Conservation (phyloP, 2,113 vertebrate species). For the Neoarius graeffei region DNA sequence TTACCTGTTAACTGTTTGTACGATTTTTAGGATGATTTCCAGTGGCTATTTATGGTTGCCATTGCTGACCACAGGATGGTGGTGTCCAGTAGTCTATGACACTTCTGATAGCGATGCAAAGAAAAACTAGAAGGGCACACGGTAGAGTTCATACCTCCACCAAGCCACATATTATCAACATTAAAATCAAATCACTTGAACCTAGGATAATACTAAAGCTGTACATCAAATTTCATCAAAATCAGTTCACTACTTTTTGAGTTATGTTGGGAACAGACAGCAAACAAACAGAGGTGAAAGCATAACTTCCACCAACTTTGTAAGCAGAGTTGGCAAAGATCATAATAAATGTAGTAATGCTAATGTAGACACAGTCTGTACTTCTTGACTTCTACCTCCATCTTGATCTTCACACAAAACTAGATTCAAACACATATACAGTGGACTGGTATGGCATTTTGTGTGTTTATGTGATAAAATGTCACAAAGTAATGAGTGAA, state of each 20-base stretch:
- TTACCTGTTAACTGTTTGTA: neutral
- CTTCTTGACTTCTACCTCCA: neutral
- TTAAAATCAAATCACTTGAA: too few relatives aligned
- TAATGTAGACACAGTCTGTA: neutral
- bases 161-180: too few relatives aligned
- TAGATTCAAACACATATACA: neutral
- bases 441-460: neutral
- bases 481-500: neutral
- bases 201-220: too few relatives aligned
- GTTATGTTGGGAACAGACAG: too few relatives aligned
- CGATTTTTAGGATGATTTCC: neutral
- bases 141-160: too few relatives aligned
- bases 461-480: neutral
- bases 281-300: too few relatives aligned
- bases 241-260: too few relatives aligned
- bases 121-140: neutral
- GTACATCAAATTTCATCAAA: too few relatives aligned
- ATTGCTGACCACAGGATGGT: conserved; percentile 17
- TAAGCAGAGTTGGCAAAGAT: too few relatives aligned
- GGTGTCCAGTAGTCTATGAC: neutral
- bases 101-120: neutral
- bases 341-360: neutral
- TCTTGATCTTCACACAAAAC: neutral
- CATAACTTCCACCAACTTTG: too few relatives aligned
- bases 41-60: neutral